A percentile compares a stretch with the other conserved stretches of the same genome.
Conservation (phyloP, 2,888 invertebrate genomes). For the Acanthosepion lycidas region DNA sequence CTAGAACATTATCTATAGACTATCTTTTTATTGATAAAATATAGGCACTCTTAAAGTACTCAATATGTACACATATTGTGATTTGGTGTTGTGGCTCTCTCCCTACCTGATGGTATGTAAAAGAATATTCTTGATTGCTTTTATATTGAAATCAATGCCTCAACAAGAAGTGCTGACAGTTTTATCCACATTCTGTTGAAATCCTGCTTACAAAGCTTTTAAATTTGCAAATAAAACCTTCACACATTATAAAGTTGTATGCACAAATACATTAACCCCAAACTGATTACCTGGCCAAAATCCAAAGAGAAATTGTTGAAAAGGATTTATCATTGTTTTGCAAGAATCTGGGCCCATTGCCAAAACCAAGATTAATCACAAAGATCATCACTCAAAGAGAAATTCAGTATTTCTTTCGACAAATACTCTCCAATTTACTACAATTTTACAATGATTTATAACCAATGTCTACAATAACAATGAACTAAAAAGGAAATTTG, state of each 20-base stretch:
- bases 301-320: background rate
- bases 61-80: background rate
- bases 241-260: background rate
- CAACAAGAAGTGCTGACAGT: background rate
- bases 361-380: background rate
- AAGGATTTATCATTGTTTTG: background rate
- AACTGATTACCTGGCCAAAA: background rate
- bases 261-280: background rate
- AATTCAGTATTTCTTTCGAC: too few relatives aligned
- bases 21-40: conserved; percentile 33
- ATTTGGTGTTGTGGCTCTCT: background rate
- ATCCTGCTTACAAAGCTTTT: background rate
- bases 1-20: background rate
- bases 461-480: too few relatives aligned
- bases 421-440: too few relatives aligned
- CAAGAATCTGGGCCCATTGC: background rate
- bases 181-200: conserved; percentile 1
- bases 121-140: background rate
- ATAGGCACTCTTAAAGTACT: background rate
- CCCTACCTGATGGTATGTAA: background rate
- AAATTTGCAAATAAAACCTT: conserved; percentile 33
- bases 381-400: background rate
- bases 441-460: too few relatives aligned
- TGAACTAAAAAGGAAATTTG: too few relatives aligned
- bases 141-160: background rate